Percentiles rank a stretch among this genome's conserved stretches.
phyloP scores from a whole-genome alignment of 2,797 vertebrate genomes.

The Gouania willdenowi region DNA sequence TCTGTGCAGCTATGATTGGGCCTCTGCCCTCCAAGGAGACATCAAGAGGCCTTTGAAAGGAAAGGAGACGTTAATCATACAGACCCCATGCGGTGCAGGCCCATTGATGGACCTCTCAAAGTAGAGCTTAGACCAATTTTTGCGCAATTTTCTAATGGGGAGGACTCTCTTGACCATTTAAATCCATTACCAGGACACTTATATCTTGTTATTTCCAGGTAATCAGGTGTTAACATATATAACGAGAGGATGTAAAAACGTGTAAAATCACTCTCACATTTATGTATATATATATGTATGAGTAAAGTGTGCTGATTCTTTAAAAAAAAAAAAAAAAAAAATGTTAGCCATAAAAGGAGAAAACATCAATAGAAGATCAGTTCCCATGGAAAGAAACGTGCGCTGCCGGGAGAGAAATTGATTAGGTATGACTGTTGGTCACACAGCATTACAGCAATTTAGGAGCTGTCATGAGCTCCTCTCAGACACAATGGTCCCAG shows the following conservation, averaged over 20 bases:
- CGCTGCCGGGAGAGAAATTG: slow-evolving; percentile 49
- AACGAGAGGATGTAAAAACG: too few relatives aligned
- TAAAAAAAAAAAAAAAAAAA: not conserved
- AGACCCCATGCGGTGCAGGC: slow-evolving; percentile 74
- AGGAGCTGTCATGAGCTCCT: slow-evolving; percentile 72
- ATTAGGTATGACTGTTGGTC: slow-evolving; percentile 74
- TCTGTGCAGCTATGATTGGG: slow-evolving; percentile 62
- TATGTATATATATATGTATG: too few relatives aligned
- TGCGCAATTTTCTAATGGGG: slow-evolving; percentile 79
- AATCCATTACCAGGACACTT: slow-evolving; percentile 61
- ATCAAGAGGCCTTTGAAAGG: slow-evolving; percentile 75
- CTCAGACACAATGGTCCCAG: slow-evolving; percentile 72
- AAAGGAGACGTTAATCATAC: slow-evolving; percentile 80
- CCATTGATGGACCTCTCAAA: slow-evolving; percentile 74
- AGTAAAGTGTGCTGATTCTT: too few relatives aligned
- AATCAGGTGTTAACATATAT: too few relatives aligned
- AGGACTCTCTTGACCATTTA: slow-evolving; percentile 67
- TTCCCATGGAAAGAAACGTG: slow-evolving; percentile 39
- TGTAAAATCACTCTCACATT: too few relatives aligned
- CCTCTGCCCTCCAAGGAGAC: slow-evolving; percentile 47
- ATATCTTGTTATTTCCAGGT: too few relatives aligned
- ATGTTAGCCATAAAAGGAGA: not conserved
- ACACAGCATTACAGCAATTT: slow-evolving; percentile 76
- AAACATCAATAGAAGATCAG: too few relatives aligned
- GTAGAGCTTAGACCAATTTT: slow-evolving; percentile 73